Base-by-base conservation (phyloP, 2,888 invertebrate genomes). In the Lasioglossum calceatum region DNA sequence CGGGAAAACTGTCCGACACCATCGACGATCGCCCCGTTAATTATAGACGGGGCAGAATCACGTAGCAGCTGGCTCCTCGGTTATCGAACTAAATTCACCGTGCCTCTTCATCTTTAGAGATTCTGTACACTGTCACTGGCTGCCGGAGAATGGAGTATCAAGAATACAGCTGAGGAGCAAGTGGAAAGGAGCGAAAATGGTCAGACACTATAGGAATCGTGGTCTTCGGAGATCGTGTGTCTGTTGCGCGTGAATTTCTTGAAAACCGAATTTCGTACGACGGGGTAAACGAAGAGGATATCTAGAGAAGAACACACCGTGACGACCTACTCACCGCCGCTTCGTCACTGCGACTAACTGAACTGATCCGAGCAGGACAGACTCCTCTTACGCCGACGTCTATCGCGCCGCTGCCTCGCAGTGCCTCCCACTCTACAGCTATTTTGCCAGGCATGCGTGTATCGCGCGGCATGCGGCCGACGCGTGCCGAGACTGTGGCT, bases 331-430 rank as follows among this genome's bases (percentile, higher is more conserved):
- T 85, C 93, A 90, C 88, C 92, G 91, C 92, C 92, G 93, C 93
- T 92, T 92, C 93, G 90, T 87, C 89, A 91, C 91, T 91, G 91
- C 93, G 93, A 94, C 94, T 93, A 92, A 73, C 88, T 88, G 64
- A 32, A 72, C 19, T n/a, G 54, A 54, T 54, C 54, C 71, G n/a
- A 73, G 73, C 73, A 50, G 47, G 19, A 12, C 54, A 44, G 84
- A 36, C 16, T 54, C 70, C 50, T n/a, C 36, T 39, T 23, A 72
- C 81, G 23, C 72, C 83, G 64, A 72, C 64, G 58, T 61, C 74
- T 54, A 67, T 32, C 82, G 77, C 79, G 81, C 78, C 88, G 81
- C 80, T 61, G 84, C 77, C 82, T 87, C 88, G 81, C 79, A 71
- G 74, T 67, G 32, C 76, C 76, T 74, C 61, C 77, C 75, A 74